These are phyloP conservation scores for Spongilla lacustris DNA, from an alignment of 37 sponge, comb jelly and placozoan genomes.

Conservation along the genomic window DNA sequence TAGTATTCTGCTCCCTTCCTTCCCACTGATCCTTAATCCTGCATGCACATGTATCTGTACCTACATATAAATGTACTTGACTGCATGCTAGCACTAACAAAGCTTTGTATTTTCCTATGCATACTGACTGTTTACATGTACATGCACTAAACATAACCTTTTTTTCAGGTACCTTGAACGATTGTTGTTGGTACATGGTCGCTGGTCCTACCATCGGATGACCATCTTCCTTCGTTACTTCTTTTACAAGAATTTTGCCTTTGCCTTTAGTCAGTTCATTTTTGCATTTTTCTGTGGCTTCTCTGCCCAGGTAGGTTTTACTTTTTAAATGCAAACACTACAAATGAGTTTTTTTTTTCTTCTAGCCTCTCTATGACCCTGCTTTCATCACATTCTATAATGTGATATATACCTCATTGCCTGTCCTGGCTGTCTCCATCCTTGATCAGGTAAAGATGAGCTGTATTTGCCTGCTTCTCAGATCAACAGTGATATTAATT, in stretches of 20 bases:
- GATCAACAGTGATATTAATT: background rate
- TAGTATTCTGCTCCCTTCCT: too few relatives aligned
- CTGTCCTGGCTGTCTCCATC: constrained; percentile 87
- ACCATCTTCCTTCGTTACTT: constrained; percentile 93
- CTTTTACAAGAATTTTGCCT: constrained; percentile 99
- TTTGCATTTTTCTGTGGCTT: constrained; percentile 98
- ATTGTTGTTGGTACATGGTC: constrained; percentile 91
- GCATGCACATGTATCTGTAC: too few relatives aligned
- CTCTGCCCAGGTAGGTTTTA: constrained; percentile 85
- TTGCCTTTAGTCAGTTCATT: constrained; percentile 88
- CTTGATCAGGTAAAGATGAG: constrained; percentile 82
- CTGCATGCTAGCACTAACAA: too few relatives aligned
- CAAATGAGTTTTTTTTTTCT: background rate
- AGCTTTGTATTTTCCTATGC: too few relatives aligned
- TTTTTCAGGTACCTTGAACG: constrained; percentile 83
- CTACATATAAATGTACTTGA: too few relatives aligned
- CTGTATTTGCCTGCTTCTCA: background rate
- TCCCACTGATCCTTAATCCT: too few relatives aligned
- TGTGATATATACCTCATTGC: constrained; percentile 93
- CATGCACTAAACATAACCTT: too few relatives aligned
- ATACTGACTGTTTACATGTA: too few relatives aligned
- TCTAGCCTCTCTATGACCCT: constrained; percentile 88
- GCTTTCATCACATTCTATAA: constrained; percentile 94
- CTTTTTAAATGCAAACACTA: background rate
- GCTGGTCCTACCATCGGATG: constrained; percentile 99